Evolutionary conservation across 2,113 vertebrate genomes (phyloP), one percentile per base, ranked within the genome.

Genomic region (Festucalex cinctus): DNA sequence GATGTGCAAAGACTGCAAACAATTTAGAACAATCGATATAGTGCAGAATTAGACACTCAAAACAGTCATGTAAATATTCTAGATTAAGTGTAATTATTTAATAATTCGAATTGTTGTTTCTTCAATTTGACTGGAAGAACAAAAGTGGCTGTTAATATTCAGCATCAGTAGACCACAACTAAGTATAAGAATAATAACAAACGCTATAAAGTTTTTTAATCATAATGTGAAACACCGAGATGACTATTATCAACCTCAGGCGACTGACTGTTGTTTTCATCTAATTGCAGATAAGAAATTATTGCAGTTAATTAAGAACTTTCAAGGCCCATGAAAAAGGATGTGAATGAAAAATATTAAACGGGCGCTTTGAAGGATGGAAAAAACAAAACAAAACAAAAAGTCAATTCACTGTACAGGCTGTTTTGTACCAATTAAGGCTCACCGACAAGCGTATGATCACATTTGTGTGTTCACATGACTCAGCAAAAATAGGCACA

Each of bases 401-500:
- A 75, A 71, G 59, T 32, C 14, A 81, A 70, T 53, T 76, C 2
- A 1, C 65, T 61, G 77, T 54, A 70, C 69, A 49, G 69, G 69
- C 73, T 28, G 43, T 84, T 81, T 78, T 80, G 77, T 82, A 63
- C 65, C 32, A 56, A 58, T 82, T 73, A 37, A 76, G 74, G 73
- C 73, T 77, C 60, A 26, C 65, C 65, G 79, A 84, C 56, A 82
- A 82, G 78, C 79, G 74, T 37, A 4, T 48, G 70, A 74, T 80
- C 74, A 78, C 80, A 74, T 68, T 54, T 69, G 36, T 62, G n/a
- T 62, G 57, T 71, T 80, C 80, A 73, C 81, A 73, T 83, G 78
- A 73, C 73, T 83, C 79, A 75, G 78, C 83, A 80, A 60, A 69
- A 85, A 83, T 60, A 85, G 57, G 71, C 66, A 49, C 63, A 65